Base-by-base conservation (phyloP, 2,888 invertebrate genomes). In the Ceraclea dissimilis region DNA sequence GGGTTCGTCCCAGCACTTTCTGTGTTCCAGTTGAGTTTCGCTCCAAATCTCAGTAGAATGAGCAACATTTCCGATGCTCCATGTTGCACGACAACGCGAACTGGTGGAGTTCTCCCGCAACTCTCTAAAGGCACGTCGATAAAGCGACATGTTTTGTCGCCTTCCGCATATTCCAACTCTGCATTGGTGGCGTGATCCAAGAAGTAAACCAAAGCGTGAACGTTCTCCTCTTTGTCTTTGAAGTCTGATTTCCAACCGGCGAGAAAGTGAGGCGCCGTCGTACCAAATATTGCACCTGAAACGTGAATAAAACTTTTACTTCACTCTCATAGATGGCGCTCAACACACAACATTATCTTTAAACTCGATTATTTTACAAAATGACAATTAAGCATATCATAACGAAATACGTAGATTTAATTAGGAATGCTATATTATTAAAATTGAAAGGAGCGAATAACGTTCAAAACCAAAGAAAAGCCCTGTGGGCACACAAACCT, bases 201-300 rank as follows among this genome's bases (percentile, higher is more conserved):
- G 69, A 88, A 91, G 68, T 84, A 92, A 0, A 86, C 82, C 63
- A 90, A 69, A 0, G 89, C 91, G 58, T 84, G 79, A 1, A 89
- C 73, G 65, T 90, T 90, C 66, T 92, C 91, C 66, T 89, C 86
- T 68, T 85, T 79, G 66, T 83, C 83, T 63, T 79, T 79, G 66
- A 90, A 91, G 69, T 92, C 91, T 62, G 91, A 89, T 66, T 90
- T 88, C 91, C 91, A 91, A 2, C 91, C 91, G 1, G 90, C 87
- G 61, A 92, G 75, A 63, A 89, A 87, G 66, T 89, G 86, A 0
- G 91, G 88, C 1, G 89, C 89, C 65, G 84, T 81, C 26, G 85
- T 83, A 0, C 92, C 92, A 64, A 91, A 88, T 60, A 92, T 80
- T 10, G 91, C 90, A 2, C 91, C 91, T 66, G 83, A 70, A 68